Conservation (phyloP, 2,888 invertebrate species). For the Archips xylosteana region DNA sequence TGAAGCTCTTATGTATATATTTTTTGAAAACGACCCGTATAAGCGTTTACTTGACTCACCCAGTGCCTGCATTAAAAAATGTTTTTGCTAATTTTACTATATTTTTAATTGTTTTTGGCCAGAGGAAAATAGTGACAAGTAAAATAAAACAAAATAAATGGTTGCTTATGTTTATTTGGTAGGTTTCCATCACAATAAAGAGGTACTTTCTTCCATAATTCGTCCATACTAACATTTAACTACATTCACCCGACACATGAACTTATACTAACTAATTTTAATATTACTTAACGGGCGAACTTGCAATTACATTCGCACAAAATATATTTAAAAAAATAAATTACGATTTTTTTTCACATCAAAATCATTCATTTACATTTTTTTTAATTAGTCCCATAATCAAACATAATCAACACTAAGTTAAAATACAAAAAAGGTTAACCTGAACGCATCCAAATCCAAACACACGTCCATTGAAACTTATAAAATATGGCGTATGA, state of each 20-base stretch:
- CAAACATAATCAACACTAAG: slow-evolving; percentile 24
- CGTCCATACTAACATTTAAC: slow-evolving; percentile 44
- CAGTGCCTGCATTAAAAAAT: no score
- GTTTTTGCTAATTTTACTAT: no score
- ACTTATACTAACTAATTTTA: slow-evolving; percentile 34
- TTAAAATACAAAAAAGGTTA: slow-evolving; percentile 37
- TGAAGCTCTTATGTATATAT: no score
- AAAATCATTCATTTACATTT: slow-evolving; percentile 44
- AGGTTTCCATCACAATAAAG: slow-evolving; percentile 72
- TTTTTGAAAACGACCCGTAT: no score
- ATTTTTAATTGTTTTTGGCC: no score
- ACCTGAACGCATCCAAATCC: slow-evolving; percentile 26
- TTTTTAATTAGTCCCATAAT: slow-evolving; percentile 26
- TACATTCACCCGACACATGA: slow-evolving; percentile 47
- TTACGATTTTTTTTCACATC: slow-evolving; percentile 61
- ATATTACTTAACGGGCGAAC: slow-evolving; percentile 45
- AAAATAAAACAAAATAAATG: slow-evolving; percentile 39
- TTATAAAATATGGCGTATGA: slow-evolving; percentile 17
- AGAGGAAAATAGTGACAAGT: no score
- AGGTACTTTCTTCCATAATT: slow-evolving; percentile 49
- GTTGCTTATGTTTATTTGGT: slow-evolving; percentile 75
- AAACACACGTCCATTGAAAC: slow-evolving; percentile 35
- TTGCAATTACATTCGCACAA: slow-evolving; percentile 46
- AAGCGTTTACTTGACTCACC: no score
- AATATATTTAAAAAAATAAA: slow-evolving; percentile 58